A percentile compares a stretch with the other conserved stretches of the same genome.
Evolutionary conservation across 2,888 invertebrate species (phyloP).

Genomic region (Drosophila prolongata): DNA sequence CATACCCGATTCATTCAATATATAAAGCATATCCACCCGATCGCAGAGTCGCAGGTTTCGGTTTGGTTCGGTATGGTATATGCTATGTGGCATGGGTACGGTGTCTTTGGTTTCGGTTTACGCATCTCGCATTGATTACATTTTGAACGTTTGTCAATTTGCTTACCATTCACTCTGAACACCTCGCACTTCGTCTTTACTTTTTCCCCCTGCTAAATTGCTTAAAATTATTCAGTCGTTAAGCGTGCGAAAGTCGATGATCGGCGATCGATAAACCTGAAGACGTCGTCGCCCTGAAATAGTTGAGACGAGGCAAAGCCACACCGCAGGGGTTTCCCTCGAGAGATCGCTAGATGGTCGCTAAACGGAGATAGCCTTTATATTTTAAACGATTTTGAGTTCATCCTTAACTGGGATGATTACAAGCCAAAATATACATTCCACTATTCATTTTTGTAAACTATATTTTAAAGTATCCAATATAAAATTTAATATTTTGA

Average conservation of each 20-base stretch:
- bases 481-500: too few relatives aligned
- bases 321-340: slow-evolving; percentile 16
- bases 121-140: slow-evolving; percentile 78
- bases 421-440: too few relatives aligned
- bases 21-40: slow-evolving; percentile 21
- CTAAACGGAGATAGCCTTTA: not conserved
- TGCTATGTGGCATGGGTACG: not conserved
- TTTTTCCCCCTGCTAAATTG: slow-evolving; percentile 51
- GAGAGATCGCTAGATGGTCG: not conserved
- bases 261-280: slow-evolving; percentile 26
- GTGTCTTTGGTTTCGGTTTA: slow-evolving; percentile 59
- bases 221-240: slow-evolving; percentile 68
- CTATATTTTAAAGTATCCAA: too few relatives aligned
- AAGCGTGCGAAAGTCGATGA: slow-evolving; percentile 70
- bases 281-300: slow-evolving; percentile 4
- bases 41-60: slow-evolving; percentile 23
- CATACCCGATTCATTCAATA: slow-evolving; percentile 48
- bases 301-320: slow-evolving; percentile 6
- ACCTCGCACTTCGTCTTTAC: slow-evolving; percentile 5
- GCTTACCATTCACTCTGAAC: slow-evolving; percentile 68
- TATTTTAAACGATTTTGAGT: too few relatives aligned
- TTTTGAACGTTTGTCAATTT: slow-evolving; percentile 79
- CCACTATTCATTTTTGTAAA: too few relatives aligned
- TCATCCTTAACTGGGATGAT: too few relatives aligned
- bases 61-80: slow-evolving; percentile 2